Base-by-base conservation (phyloP, 1,140 invertebrate species). In the Odontomachus brunneus region DNA sequence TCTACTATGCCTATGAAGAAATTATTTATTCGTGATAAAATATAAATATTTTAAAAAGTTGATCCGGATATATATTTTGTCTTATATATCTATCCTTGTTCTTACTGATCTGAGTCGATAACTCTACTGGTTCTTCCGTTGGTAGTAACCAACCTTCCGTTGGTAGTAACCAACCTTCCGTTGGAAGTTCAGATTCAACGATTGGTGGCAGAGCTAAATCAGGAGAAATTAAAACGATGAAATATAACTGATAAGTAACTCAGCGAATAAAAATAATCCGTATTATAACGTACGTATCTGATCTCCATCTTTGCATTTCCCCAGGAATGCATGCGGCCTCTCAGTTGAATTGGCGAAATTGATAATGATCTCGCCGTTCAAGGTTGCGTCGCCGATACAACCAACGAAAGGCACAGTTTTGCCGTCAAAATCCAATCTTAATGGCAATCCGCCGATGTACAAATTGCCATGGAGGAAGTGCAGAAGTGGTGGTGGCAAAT, bases 401-500 rank as follows among this genome's bases (percentile, higher is more conserved):
- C 98, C 98, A 29, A 95, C 93, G 90, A 98, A 98, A 0, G 96
- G 94, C 51, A 89, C 91, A 53, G 91, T 93, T n/a, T 89, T 87
- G 7, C 92, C 93, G 11, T 88, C 89, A 17, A 83, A 73, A 15
- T 93, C 92, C 66, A 96, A 96, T 14, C 93, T 93, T 0, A 94
- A 92, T 0, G 98, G 97, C 3, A 98, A 92, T 7, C 98, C 98
- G 51, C 98, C 99, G 83, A 99, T 96, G 92, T 97, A 99, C 3
- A 99, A 91, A 29, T 96, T 95, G 0, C 96, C 96, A 49, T 95
- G 94, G 2, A 95, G 88, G 57, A 97, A 95, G 53, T 96, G 91
- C 1, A 97, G 90, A 0, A 95, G 93, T 0, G 95, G 94, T 7
- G 96, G 95, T 2, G 94, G 88, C 57, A 90, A 90, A 76, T 96